Evolutionary conservation across 2,797 vertebrate genomes (phyloP).

Genomic region (Pseudocheirus occidentalis): DNA sequence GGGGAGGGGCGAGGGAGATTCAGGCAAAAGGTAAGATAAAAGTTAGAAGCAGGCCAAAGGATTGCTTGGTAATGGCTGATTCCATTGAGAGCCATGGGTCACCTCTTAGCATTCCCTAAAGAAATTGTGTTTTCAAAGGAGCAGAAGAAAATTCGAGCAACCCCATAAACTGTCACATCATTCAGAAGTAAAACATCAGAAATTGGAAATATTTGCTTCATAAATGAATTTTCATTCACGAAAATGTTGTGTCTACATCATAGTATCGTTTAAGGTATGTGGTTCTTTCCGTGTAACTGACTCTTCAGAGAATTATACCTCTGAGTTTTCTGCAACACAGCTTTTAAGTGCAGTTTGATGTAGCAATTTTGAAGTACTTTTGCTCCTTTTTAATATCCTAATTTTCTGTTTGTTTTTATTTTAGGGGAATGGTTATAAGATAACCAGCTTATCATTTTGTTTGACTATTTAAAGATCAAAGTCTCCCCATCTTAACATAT

Average conservation of each 20-base stretch:
- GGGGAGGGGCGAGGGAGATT: neutral
- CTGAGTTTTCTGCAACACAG: constrained; percentile 47
- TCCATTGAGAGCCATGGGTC: neutral
- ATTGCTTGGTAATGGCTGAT: neutral
- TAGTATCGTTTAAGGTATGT: constrained; percentile 51
- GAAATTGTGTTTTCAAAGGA: neutral
- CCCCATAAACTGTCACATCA: neutral
- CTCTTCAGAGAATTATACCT: constrained; percentile 55
- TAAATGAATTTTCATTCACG: constrained; percentile 17
- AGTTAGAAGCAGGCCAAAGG: neutral
- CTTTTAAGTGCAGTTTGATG: constrained; percentile 16
- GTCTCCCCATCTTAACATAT: constrained; percentile 28
- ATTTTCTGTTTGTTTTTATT: constrained; percentile 75
- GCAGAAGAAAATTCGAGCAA: neutral
- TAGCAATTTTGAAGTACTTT: constrained; percentile 67
- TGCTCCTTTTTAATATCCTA: constrained; percentile 67
- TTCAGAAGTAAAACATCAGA: neutral
- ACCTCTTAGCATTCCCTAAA: neutral
- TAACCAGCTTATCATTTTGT: constrained; percentile 56
- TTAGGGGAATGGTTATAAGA: constrained; percentile 56
- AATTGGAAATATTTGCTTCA: neutral
- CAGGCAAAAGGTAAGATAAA: neutral
- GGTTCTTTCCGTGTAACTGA: constrained; percentile 23
- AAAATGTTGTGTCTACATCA: constrained; percentile 58
- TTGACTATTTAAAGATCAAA: constrained; percentile 33